These are phyloP conservation scores for Heliconius himera DNA, from an alignment of 1,140 invertebrate species.

Conservation along the genomic window DNA sequence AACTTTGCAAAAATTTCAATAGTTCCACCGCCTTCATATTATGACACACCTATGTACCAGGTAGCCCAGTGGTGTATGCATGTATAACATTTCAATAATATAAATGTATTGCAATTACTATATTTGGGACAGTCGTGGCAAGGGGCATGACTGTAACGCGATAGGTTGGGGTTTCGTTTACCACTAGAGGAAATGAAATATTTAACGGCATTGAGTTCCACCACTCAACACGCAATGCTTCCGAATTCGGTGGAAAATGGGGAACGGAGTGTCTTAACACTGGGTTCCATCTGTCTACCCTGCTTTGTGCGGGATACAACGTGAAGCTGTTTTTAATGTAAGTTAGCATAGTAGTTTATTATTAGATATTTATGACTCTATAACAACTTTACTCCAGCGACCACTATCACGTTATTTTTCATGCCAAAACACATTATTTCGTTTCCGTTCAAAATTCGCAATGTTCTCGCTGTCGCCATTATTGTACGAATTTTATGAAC, in stretches of 20 bases:
- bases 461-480: background rate
- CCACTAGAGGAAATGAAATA: too few species aligned
- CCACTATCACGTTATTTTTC: background rate
- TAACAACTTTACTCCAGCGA: background rate
- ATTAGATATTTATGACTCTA: background rate
- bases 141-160: too few species aligned
- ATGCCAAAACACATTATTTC: background rate
- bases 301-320: too few species aligned
- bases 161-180: too few species aligned
- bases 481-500: background rate
- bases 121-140: too few species aligned
- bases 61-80: background rate
- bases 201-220: too few species aligned
- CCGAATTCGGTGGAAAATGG: too few species aligned
- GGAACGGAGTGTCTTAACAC: too few species aligned
- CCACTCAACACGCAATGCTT: too few species aligned
- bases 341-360: background rate
- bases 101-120: too few species aligned
- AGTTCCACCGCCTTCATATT: background rate
- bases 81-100: too few species aligned
- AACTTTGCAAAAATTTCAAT: background rate
- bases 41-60: background rate
- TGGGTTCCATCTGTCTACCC: too few species aligned
- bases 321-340: background rate
- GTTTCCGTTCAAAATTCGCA: background rate